Conservation (phyloP, 2,797 vertebrate species). For the Steatocranus sp. region DNA sequence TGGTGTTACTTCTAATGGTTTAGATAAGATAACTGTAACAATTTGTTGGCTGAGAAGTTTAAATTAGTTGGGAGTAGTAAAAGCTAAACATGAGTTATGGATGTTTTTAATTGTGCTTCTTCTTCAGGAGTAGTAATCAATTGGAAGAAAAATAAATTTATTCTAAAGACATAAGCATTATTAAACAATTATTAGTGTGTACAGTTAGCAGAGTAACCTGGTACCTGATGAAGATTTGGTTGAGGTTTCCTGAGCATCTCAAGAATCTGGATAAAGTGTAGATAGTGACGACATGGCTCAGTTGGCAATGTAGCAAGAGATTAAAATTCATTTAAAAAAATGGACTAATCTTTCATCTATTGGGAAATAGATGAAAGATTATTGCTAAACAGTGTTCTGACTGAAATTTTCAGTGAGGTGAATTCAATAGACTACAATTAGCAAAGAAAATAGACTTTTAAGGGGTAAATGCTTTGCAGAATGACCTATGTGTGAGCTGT, state of each 20-base stretch:
- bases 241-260: background rate
- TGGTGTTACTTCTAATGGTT: background rate
- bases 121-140: background rate
- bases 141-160: background rate
- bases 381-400: background rate
- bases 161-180: background rate
- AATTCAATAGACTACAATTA: background rate
- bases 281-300: background rate
- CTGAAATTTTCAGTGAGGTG: background rate
- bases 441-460: background rate
- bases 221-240: background rate
- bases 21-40: background rate
- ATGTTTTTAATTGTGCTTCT: background rate
- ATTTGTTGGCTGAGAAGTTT: background rate
- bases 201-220: background rate
- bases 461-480: background rate
- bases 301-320: background rate
- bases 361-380: background rate
- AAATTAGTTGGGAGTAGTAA: background rate
- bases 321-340: background rate
- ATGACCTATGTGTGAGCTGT: background rate
- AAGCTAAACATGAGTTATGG: background rate
- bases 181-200: background rate
- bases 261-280: background rate
- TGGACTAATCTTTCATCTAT: background rate